Evolutionary conservation across 2,113 vertebrate species (phyloP).

Genomic region (Etheostoma cragini): DNA sequence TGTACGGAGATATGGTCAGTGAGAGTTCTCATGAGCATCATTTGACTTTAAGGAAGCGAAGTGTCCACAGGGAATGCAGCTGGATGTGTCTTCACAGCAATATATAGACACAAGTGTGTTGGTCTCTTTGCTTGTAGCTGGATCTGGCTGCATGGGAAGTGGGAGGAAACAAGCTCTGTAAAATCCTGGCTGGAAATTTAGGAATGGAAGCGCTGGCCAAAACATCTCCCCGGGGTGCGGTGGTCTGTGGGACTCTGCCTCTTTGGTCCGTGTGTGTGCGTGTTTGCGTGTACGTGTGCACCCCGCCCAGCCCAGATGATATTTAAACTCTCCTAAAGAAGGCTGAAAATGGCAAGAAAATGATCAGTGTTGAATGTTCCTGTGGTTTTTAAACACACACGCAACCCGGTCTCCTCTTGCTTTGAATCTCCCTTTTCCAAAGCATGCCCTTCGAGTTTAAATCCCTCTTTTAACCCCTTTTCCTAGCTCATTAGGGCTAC

Average conservation of each 20-base stretch:
- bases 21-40: constrained; percentile 49
- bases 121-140: constrained; percentile 37
- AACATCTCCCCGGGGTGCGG: constrained; percentile 73
- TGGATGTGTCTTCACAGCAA: constrained; percentile 36
- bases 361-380: constrained; percentile 35
- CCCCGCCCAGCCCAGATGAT: constrained; percentile 64
- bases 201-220: constrained; percentile 59
- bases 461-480: constrained; percentile 17
- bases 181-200: constrained; percentile 66
- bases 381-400: constrained; percentile 38
- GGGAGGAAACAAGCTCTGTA: constrained; percentile 55
- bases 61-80: constrained; percentile 46
- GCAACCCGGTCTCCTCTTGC: constrained; percentile 10
- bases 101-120: constrained; percentile 27
- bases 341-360: constrained; percentile 56
- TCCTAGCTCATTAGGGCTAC: constrained; percentile 56
- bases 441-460: constrained; percentile 30
- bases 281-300: constrained; percentile 35
- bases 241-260: constrained; percentile 69
- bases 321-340: constrained; percentile 58
- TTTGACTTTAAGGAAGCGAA: constrained; percentile 35
- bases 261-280: constrained; percentile 46
- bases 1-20: not conserved
- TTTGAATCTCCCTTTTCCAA: constrained; percentile 36
- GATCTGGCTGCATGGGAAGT: constrained; percentile 63